Percentiles rank a stretch among this genome's conserved stretches.
Evolutionary conservation across 1,140 invertebrate species (phyloP).

Genomic region (Drosophila kikkawai): DNA sequence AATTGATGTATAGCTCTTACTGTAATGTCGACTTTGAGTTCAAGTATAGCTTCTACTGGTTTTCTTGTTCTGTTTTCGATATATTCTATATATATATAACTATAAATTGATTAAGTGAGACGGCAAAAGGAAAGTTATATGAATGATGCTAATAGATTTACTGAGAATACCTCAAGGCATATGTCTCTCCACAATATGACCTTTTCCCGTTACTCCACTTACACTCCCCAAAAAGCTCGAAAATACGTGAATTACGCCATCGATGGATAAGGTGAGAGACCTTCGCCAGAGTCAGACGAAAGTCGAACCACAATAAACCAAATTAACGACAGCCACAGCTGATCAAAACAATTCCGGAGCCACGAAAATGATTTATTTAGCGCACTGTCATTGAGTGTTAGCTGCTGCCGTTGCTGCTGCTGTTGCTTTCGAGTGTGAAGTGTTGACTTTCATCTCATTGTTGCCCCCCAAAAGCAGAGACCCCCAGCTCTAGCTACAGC

Average conservation of each 20-base stretch:
- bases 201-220: slow-evolving; percentile 51
- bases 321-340: slow-evolving; percentile 73
- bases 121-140: not conserved
- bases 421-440: slow-evolving; percentile 61
- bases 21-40: too few relatives aligned
- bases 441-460: slow-evolving; percentile 81
- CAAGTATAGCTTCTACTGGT: too few relatives aligned
- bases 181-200: slow-evolving; percentile 11
- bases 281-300: slow-evolving; percentile 50
- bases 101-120: too few relatives aligned
- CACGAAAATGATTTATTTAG: slow-evolving; percentile 76
- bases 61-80: too few relatives aligned
- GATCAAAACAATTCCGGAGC: slow-evolving; percentile 71
- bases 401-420: slow-evolving; percentile 11
- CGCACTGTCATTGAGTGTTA: slow-evolving; percentile 72
- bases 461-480: slow-evolving; percentile 33
- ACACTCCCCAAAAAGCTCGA: slow-evolving; percentile 29
- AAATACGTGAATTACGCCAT: slow-evolving; percentile 67
- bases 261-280: slow-evolving; percentile 57
- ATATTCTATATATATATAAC: too few relatives aligned
- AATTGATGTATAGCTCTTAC: too few relatives aligned
- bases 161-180: not conserved
- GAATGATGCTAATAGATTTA: not conserved
- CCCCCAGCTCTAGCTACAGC: slow-evolving; percentile 7
- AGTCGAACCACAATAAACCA: slow-evolving; percentile 68